Percentiles rank a stretch among this genome's conserved stretches.
Conservation (phyloP, 2,113 vertebrate genomes). For the Arizona elegans region DNA sequence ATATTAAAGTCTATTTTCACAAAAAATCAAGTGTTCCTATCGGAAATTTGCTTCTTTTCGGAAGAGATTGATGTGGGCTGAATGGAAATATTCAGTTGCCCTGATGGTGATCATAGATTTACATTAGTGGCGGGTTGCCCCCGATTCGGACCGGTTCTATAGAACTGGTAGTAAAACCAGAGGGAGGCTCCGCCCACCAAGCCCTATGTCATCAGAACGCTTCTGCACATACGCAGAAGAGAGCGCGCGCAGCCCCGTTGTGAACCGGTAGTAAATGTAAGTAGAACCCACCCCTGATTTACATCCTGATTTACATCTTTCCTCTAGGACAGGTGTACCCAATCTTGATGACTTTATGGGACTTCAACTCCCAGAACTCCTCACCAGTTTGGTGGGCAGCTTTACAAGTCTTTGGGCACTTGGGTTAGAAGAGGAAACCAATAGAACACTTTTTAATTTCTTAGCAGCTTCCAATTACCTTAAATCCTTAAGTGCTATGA, state of each 20-base stretch:
- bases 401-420: not conserved
- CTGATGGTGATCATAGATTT: not conserved
- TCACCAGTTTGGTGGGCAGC: not conserved
- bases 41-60: not conserved
- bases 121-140: too few species aligned
- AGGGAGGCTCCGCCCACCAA: too few species aligned
- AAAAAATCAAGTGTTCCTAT: conserved; percentile 57
- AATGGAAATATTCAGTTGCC: not conserved
- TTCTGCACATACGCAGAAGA: too few species aligned
- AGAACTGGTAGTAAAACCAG: too few species aligned
- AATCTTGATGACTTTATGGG: not conserved
- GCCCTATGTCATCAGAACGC: too few species aligned
- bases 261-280: too few species aligned
- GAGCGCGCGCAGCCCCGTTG: too few species aligned
- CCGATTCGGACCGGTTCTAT: too few species aligned
- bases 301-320: not conserved
- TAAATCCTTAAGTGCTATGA: not conserved
- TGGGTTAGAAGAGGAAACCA: not conserved
- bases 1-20: conserved; percentile 82
- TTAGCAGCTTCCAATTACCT: not conserved
- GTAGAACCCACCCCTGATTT: too few species aligned
- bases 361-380: not conserved
- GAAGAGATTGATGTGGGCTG: not conserved
- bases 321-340: not conserved
- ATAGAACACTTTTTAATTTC: not conserved